Evolutionary conservation across 2,113 vertebrate species (phyloP), one percentile per base, ranked within the genome.

Genomic region (Notothenia rossii): DNA sequence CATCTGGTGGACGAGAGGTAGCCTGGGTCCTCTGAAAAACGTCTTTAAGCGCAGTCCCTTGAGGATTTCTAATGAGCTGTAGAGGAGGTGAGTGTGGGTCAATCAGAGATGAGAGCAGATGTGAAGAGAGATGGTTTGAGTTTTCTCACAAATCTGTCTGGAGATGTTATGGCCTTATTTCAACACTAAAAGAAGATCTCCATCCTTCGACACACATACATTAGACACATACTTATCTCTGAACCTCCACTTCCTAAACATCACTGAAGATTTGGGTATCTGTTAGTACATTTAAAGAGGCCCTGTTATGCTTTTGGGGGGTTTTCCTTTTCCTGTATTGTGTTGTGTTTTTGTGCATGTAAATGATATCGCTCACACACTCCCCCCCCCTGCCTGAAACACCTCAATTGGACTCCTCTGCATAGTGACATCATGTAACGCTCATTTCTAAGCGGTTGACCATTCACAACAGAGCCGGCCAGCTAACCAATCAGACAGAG

Each of bases 61-160:
- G 78, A 86, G 86, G 75, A 56, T 85, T 80, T 78, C 75, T 89
- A 87, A 91, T 91, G 79, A 91, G 85, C 66, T 77, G 69, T 13
- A 84, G 59, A 67, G 81, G 59, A 87, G 70, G 66, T 77, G 75
- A 82, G 74, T 9, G 55, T 36, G 20, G 67, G 61, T 85, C 65
- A 71, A 84, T 83, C 67, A 65, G 79, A 56, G 83, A 25, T 68
- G 46, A 81, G 83, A 86, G 75, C 88, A 90, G 88, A 84, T 91
- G 89, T 84, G 72, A 40, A 40, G 36, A 7, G 36, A 7, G 84
- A 61, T 70, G 75, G 69, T 73, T 70, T 85, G 48, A 60, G 66
- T 81, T 79, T 65, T 78, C 81, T 66, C 76, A 63, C 20, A 0
- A 49, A 59, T 63, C 75, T 45, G 51, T 76, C 58, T 73, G 67